Conservation (phyloP, 2,888 invertebrate genomes). For the Ditylenchus weischeri region DNA sequence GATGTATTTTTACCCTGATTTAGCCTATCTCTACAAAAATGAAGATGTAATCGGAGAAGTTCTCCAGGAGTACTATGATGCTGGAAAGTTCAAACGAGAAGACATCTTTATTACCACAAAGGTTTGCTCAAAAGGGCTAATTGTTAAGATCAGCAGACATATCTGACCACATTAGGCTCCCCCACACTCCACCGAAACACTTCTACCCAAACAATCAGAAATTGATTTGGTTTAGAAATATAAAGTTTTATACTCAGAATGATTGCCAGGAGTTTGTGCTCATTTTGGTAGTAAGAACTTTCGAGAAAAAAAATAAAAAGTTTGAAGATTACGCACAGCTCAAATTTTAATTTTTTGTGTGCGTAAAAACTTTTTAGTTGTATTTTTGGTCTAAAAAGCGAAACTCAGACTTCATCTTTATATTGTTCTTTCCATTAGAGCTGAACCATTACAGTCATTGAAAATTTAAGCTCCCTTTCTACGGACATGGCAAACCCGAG, state of each 20-base stretch:
- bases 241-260: too few relatives aligned
- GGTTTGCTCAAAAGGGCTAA: constrained; percentile 3
- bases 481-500: constrained; percentile 11
- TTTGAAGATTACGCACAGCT: too few relatives aligned
- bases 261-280: too few relatives aligned
- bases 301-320: too few relatives aligned
- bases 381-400: not conserved
- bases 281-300: too few relatives aligned
- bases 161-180: not conserved
- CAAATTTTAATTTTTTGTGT: not conserved
- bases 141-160: not conserved
- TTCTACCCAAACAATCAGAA: too few relatives aligned
- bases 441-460: too few relatives aligned
- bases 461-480: constrained; percentile 11
- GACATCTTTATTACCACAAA: constrained; percentile 54
- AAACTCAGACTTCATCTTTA: too few relatives aligned
- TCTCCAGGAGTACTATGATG: constrained; percentile 65
- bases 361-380: not conserved
- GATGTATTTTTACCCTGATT: constrained; percentile 37
- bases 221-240: not conserved
- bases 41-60: constrained; percentile 69
- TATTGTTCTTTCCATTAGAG: too few relatives aligned
- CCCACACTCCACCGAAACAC: too few relatives aligned
- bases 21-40: constrained; percentile 68
- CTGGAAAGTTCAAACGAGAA: constrained; percentile 61